Evolutionary conservation across 2,888 invertebrate genomes (phyloP).

Genomic region (Muschampia plurimacula): DNA sequence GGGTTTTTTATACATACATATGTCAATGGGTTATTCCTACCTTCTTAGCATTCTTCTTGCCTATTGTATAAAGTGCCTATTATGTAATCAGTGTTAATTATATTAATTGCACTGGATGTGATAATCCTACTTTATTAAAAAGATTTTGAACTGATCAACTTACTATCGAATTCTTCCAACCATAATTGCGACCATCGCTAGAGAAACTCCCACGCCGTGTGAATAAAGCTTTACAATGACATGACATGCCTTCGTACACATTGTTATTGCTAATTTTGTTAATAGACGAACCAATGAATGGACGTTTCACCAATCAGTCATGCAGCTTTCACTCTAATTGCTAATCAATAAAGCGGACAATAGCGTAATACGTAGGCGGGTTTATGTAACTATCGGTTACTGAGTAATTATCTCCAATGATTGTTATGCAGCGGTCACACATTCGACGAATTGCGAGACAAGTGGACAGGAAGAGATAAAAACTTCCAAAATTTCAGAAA

Average conservation of each 20-base stretch:
- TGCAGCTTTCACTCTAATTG: constrained; percentile 71
- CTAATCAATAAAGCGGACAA: constrained; percentile 64
- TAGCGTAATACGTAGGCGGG: constrained; percentile 46
- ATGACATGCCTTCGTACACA: constrained; percentile 13
- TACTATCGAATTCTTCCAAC: no score
- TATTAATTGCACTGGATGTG: no score
- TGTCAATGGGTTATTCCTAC: no score
- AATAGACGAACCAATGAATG: constrained; percentile 45
- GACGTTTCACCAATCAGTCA: constrained; percentile 61
- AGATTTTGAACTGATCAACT: no score
- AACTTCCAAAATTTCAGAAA: no score
- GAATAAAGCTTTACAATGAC: constrained; percentile 16
- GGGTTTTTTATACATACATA: no score
- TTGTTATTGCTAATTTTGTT: constrained; percentile 34
- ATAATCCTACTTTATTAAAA: no score
- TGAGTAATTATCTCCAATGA: constrained; percentile 21
- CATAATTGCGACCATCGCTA: neutral
- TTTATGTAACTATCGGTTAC: constrained; percentile 25
- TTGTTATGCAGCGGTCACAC: neutral
- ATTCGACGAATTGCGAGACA: neutral
- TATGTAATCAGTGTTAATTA: no score
- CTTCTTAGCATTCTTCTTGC: no score
- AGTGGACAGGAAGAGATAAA: neutral
- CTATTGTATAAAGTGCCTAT: no score
- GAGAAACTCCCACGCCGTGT: constrained; percentile 10